Conservation (phyloP, 2,113 vertebrate genomes). For the Ciconia maguari region DNA sequence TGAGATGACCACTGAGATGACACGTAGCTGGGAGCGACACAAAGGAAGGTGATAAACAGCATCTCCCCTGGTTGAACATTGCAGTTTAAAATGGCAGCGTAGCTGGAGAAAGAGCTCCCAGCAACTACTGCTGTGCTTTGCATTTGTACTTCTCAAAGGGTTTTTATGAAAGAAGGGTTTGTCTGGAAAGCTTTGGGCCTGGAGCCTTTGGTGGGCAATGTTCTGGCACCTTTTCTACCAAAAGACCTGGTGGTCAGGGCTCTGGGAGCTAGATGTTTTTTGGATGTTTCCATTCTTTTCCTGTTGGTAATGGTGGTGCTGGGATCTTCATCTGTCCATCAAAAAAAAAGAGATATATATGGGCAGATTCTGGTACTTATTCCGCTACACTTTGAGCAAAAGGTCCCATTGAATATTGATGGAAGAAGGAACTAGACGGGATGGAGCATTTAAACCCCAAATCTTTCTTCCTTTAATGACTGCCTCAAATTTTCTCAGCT, state of each 20-base stretch:
- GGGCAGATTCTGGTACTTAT: neutral
- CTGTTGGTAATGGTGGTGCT: neutral
- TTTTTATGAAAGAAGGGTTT: neutral
- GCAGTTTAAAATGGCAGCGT: neutral
- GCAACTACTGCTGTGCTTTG: neutral
- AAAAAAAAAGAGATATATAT: neutral
- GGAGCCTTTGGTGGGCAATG: neutral
- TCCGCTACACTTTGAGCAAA: neutral
- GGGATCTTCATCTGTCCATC: neutral
- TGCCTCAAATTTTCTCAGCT: neutral
- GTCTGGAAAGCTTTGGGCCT: neutral
- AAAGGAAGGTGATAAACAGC: neutral
- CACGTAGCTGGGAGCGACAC: fast-evolving
- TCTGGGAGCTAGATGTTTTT: neutral
- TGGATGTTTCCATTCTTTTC: neutral
- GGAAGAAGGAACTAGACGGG: neutral
- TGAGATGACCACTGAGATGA: neutral
- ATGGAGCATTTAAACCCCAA: neutral
- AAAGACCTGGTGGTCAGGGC: fast-evolving
- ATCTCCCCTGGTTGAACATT: fast-evolving
- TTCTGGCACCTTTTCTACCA: neutral
- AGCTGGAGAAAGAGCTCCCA: neutral
- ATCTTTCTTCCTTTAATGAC: neutral
- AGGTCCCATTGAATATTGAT: neutral
- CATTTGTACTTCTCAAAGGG: neutral